A percentile compares a stretch with the other conserved stretches of the same genome.
These are phyloP conservation scores for Eucriotettix oculatus DNA, from an alignment of 2,888 invertebrate genomes.

Conservation along the genomic window DNA sequence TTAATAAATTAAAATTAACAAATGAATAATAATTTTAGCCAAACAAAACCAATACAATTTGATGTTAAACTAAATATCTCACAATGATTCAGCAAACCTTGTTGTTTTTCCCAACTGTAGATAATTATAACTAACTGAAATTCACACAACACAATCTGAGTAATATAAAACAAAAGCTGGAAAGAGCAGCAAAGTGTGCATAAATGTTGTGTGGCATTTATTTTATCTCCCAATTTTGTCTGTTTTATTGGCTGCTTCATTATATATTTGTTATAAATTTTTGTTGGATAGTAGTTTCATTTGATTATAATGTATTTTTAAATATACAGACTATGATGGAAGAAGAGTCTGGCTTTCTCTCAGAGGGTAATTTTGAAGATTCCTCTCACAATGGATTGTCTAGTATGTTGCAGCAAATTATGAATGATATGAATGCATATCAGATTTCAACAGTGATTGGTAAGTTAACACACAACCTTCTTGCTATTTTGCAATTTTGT, in stretches of 20 bases:
- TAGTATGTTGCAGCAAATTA: slow-evolving; percentile 58
- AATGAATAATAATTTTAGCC: too few species aligned
- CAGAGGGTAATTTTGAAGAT: slow-evolving; percentile 31
- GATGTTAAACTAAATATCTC: too few species aligned
- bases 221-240: background rate
- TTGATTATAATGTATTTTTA: slow-evolving; percentile 6
- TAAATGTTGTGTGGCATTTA: background rate
- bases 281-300: background rate
- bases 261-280: background rate
- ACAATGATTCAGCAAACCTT: too few species aligned
- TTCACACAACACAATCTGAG: too few species aligned
- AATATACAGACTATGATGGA: slow-evolving; percentile 57
- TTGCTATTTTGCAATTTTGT: too few species aligned
- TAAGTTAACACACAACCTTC: slow-evolving; percentile 20
- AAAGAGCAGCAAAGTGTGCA: background rate
- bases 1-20: too few species aligned
- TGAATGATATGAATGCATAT: slow-evolving; percentile 63
- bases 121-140: too few species aligned
- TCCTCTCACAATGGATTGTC: slow-evolving; percentile 52
- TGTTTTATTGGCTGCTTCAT: background rate
- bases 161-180: too few species aligned
- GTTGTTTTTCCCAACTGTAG: too few species aligned
- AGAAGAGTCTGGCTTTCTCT: slow-evolving; percentile 70
- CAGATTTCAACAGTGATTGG: slow-evolving; percentile 57
- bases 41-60: too few species aligned